These are phyloP conservation scores for Cyclargus thomasi DNA, from an alignment of 1,140 invertebrate species.

Conservation along the genomic window DNA sequence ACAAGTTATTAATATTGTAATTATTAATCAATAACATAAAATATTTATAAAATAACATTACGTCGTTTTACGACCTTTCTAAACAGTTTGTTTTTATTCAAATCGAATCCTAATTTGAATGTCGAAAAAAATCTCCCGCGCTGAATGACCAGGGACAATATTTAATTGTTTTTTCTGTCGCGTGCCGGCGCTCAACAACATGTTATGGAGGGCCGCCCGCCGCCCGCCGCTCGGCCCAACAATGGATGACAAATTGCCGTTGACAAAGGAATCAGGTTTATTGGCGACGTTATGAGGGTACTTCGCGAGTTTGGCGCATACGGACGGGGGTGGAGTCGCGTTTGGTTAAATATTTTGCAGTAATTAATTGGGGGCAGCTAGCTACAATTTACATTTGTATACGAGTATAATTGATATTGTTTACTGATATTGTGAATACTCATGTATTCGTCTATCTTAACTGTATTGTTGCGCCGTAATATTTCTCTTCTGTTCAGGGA, in stretches of 20 bases:
- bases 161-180: slow-evolving; percentile 60
- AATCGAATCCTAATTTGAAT: background rate
- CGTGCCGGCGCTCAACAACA: slow-evolving; percentile 53
- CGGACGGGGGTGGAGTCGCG: slow-evolving; percentile 31
- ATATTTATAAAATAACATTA: too few species aligned
- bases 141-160: slow-evolving; percentile 36
- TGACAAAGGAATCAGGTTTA: slow-evolving; percentile 67
- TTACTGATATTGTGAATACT: too few species aligned
- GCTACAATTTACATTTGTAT: too few species aligned
- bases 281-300: slow-evolving; percentile 66
- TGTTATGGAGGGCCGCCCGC: slow-evolving; percentile 33
- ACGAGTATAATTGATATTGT: too few species aligned
- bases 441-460: too few species aligned
- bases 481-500: too few species aligned
- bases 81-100: background rate
- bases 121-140: slow-evolving; percentile 1
- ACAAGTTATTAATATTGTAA: too few species aligned
- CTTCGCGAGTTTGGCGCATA: slow-evolving; percentile 42
- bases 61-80: too few species aligned
- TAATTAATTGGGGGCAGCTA: background rate
- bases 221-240: slow-evolving; percentile 30
- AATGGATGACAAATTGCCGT: slow-evolving; percentile 66
- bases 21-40: too few species aligned
- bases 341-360: slow-evolving; percentile 11
- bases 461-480: too few species aligned